Conservation (phyloP, 2,113 vertebrate genomes). For the Nymphicus hollandicus region DNA sequence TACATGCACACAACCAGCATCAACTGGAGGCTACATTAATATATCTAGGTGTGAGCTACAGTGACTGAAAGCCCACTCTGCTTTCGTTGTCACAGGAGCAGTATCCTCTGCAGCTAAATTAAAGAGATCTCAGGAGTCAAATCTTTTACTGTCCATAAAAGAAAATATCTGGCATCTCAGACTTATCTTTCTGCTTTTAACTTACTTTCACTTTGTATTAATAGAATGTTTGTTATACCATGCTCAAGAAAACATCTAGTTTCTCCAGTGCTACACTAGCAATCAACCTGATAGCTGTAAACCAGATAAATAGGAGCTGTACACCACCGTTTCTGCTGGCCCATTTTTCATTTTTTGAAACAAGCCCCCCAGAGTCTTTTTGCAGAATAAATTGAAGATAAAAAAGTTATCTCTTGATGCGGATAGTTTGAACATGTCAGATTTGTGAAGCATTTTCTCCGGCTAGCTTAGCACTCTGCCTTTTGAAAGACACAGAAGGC, state of each 20-base stretch:
- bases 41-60: not conserved
- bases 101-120: not conserved
- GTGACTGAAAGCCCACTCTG: not conserved
- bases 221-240: slow-evolving; percentile 18
- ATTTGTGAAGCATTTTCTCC: slow-evolving; percentile 68
- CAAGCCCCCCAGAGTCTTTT: slow-evolving; percentile 74
- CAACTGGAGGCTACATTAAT: not conserved
- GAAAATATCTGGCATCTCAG: slow-evolving; percentile 36
- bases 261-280: slow-evolving; percentile 56
- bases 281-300: slow-evolving; percentile 72
- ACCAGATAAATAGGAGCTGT: slow-evolving; percentile 75
- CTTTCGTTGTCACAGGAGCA: not conserved
- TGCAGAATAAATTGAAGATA: slow-evolving; percentile 75
- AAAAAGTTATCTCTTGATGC: slow-evolving; percentile 73
- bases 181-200: slow-evolving; percentile 50
- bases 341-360: slow-evolving; percentile 79
- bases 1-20: not conserved
- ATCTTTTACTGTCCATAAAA: not conserved
- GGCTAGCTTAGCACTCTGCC: slow-evolving; percentile 9
- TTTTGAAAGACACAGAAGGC: slow-evolving; percentile 52
- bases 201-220: slow-evolving; percentile 59
- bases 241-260: slow-evolving; percentile 47
- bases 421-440: slow-evolving; percentile 69
- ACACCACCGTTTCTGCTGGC: slow-evolving; percentile 28
- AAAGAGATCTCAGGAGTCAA: not conserved